Evolutionary conservation across 2,113 vertebrate species (phyloP).

Genomic region (Acrocephalus kingi): DNA sequence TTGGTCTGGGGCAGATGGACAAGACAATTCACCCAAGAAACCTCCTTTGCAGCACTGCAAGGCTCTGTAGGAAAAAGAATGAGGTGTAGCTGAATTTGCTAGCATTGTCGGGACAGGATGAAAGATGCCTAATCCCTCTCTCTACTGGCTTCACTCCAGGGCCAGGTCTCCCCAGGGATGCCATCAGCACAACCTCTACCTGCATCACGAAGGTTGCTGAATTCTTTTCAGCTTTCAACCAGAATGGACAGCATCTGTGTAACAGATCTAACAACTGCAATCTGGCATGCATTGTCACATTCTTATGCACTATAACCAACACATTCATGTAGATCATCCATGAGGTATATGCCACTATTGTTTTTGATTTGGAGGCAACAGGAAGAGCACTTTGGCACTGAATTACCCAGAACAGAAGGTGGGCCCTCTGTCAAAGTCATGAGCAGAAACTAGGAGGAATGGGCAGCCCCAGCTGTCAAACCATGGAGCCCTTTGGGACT

Average conservation of each 20-base stretch:
- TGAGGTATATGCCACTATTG: neutral
- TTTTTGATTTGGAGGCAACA: neutral
- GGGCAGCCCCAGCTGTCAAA: neutral
- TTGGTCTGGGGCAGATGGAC: neutral
- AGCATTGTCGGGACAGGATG: neutral
- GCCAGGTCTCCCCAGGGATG: neutral
- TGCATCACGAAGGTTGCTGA: rapidly evolving
- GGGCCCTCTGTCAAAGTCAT: neutral
- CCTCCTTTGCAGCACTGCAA: neutral
- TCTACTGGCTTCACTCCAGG: rapidly evolving
- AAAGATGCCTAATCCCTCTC: rapidly evolving
- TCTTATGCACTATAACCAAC: neutral
- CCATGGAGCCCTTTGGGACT: neutral
- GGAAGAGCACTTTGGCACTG: neutral
- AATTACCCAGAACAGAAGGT: neutral
- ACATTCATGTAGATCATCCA: neutral
- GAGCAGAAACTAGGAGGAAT: neutral
- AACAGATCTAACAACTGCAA: neutral
- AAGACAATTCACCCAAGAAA: neutral
- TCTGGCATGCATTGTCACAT: neutral
- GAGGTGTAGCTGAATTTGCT: neutral
- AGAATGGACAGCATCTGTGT: neutral
- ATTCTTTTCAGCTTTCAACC: neutral
- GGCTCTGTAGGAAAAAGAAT: neutral
- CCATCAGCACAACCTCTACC: neutral